Evolutionary conservation across 1,140 invertebrate species (phyloP).

Genomic region (Argopecten irradians): DNA sequence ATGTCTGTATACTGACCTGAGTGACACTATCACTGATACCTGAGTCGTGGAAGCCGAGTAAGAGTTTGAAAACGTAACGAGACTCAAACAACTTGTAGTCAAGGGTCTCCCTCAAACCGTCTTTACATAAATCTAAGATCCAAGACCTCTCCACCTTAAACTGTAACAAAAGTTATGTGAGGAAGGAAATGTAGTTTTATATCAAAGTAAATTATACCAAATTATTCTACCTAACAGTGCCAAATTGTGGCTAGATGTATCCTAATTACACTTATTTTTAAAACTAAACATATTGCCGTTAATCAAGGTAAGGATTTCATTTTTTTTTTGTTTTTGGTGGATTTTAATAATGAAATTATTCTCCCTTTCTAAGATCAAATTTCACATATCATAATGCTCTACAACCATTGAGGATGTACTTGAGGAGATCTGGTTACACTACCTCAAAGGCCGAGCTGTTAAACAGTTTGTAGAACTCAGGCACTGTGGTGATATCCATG

Average conservation of each 20-base stretch:
- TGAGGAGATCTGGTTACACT: neutral
- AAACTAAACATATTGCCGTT: no score
- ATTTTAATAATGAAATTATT: neutral
- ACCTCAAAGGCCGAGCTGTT: conserved; percentile 83
- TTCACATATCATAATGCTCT: neutral
- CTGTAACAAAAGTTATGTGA: conserved; percentile 59
- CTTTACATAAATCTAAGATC: conserved; percentile 83
- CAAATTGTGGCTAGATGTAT: neutral
- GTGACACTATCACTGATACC: conserved; percentile 57
- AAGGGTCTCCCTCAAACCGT: conserved; percentile 81
- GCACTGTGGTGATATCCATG: conserved; percentile 84
- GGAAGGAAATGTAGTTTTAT: no score
- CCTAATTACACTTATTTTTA: no score
- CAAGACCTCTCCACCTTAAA: conserved; percentile 81
- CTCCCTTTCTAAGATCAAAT: neutral
- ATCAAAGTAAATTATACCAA: neutral
- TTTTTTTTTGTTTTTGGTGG: neutral
- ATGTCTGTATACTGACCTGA: conserved; percentile 45
- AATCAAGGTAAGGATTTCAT: no score
- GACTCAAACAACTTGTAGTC: conserved; percentile 81
- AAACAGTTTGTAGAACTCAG: conserved; percentile 86
- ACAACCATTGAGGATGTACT: neutral
- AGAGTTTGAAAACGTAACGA: conserved; percentile 81
- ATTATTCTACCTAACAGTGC: neutral
- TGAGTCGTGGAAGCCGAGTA: conserved; percentile 79